Evolutionary conservation across 2,113 vertebrate genomes (phyloP).

Genomic region (Myotis davidii): DNA sequence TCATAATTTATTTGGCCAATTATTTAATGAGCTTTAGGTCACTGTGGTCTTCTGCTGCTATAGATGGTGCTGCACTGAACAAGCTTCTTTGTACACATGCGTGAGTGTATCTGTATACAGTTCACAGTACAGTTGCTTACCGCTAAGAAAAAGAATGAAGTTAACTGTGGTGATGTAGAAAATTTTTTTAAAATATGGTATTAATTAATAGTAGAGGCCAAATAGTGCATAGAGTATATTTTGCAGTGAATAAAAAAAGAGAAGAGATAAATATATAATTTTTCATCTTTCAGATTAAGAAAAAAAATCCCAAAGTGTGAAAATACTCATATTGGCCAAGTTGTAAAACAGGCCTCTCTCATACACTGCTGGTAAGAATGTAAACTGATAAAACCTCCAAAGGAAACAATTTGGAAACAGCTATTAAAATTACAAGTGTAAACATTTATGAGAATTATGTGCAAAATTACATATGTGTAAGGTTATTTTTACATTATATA

Average conservation of each 20-base stretch:
- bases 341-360: background rate
- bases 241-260: background rate
- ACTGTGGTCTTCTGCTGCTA: background rate
- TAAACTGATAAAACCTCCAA: background rate
- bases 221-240: background rate
- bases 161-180: background rate
- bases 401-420: background rate
- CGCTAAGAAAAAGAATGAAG: background rate
- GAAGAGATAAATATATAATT: background rate
- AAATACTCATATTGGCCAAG: background rate
- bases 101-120: background rate
- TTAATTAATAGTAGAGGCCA: background rate
- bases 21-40: constrained; percentile 3
- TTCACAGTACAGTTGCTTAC: background rate
- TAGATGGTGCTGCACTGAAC: background rate
- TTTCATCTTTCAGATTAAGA: background rate
- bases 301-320: background rate
- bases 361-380: background rate
- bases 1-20: constrained; percentile 9
- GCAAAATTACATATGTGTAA: background rate
- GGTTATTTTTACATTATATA: background rate
- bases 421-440: background rate
- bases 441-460: background rate
- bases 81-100: background rate
- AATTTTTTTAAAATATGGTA: background rate